phyloP scores from a whole-genome alignment of 2,113 vertebrate species.

The Ophthalmolycus amberensis region DNA sequence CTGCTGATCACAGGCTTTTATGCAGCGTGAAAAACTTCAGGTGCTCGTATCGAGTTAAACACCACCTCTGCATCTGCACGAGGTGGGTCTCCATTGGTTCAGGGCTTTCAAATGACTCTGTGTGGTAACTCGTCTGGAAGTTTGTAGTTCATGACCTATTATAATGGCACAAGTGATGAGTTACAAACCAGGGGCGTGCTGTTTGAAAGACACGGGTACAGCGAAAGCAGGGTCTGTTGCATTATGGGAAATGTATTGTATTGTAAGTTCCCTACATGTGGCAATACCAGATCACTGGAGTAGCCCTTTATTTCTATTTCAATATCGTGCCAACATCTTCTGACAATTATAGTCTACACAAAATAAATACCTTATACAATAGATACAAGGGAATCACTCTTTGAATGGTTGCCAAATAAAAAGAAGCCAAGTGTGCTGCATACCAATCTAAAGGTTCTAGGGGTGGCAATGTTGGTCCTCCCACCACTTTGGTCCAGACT shows the following conservation, averaged over 20 bases:
- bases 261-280: not conserved
- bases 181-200: not conserved
- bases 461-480: no score
- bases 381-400: not conserved
- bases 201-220: not conserved
- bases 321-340: no score
- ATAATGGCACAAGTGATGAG: not conserved
- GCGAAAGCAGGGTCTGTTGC: not conserved
- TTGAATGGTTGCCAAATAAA: not conserved
- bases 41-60: not conserved
- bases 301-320: not conserved
- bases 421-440: not conserved
- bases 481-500: no score
- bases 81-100: constrained; percentile 2
- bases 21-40: constrained; percentile 28
- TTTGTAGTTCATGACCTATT: not conserved
- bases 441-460: no score
- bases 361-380: not conserved
- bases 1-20: constrained; percentile 59
- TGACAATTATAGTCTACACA: no score
- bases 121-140: not conserved
- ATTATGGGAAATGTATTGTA: no score
- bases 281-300: not conserved
- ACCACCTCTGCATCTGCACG: constrained; percentile 38
- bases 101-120: not conserved